Percentiles rank a stretch among this genome's conserved stretches.
These are phyloP conservation scores for Plebejus argus DNA, from an alignment of 2,888 invertebrate species.

Conservation along the genomic window DNA sequence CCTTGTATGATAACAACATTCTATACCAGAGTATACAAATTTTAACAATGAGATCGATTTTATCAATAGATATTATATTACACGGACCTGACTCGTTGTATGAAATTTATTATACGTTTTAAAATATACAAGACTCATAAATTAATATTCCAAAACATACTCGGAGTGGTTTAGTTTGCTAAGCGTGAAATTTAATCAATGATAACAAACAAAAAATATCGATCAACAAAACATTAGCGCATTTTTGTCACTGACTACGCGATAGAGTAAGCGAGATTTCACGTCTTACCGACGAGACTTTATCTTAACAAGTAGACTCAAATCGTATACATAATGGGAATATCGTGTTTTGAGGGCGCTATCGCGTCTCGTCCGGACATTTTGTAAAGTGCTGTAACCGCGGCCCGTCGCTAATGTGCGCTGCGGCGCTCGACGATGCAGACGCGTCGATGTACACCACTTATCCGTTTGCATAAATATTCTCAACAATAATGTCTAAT, in stretches of 20 bases:
- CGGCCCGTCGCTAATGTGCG: slow-evolving; percentile 55
- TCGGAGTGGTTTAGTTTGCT: slow-evolving; percentile 55
- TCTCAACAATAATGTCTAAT: slow-evolving; percentile 10
- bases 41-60: slow-evolving; percentile 80
- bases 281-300: slow-evolving; percentile 64
- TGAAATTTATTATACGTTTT: slow-evolving; percentile 40
- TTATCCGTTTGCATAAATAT: slow-evolving; percentile 53
- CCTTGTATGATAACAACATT: slow-evolving; percentile 80
- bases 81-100: slow-evolving; percentile 70
- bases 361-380: slow-evolving; percentile 79
- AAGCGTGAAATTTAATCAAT: slow-evolving; percentile 53
- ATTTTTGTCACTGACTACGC: slow-evolving; percentile 33
- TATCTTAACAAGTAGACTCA: slow-evolving; percentile 80
- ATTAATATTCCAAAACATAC: slow-evolving; percentile 47
- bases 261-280: slow-evolving; percentile 50
- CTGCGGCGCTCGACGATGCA: slow-evolving; percentile 57
- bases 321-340: slow-evolving; percentile 82
- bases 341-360: slow-evolving; percentile 80
- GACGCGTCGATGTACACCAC: slow-evolving; percentile 61
- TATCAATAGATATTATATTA: slow-evolving; percentile 55
- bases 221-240: not conserved
- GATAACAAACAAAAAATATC: slow-evolving; percentile 34
- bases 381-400: slow-evolving; percentile 77
- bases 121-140: slow-evolving; percentile 42
- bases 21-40: slow-evolving; percentile 64